These are phyloP conservation scores for Alectoris magna DNA, from an alignment of 2,797 vertebrate species.

Conservation along the genomic window DNA sequence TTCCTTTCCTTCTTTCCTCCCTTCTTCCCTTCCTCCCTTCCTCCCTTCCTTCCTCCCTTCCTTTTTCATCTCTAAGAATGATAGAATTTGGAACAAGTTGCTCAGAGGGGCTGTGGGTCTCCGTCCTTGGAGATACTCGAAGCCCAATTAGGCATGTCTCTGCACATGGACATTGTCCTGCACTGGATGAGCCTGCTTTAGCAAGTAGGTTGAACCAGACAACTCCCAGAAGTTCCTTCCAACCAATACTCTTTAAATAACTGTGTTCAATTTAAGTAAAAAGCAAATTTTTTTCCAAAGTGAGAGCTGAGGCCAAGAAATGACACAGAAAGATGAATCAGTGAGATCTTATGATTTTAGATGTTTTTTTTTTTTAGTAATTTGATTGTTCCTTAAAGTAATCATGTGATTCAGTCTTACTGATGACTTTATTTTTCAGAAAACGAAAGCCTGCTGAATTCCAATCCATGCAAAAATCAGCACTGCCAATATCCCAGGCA, in stretches of 20 bases:
- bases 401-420: neutral
- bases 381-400: conserved; percentile 21
- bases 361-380: neutral
- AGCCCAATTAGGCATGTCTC: neutral
- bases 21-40: too few relatives aligned
- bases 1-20: too few relatives aligned
- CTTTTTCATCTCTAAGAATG: neutral
- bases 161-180: neutral
- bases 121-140: neutral
- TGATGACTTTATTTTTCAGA: neutral
- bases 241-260: neutral
- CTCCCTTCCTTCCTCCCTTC: too few relatives aligned
- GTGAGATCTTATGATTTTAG: conserved; percentile 25
- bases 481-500: neutral
- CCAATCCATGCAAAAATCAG: neutral
- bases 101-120: neutral
- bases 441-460: neutral
- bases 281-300: neutral
- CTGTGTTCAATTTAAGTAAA: neutral
- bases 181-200: neutral
- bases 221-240: neutral
- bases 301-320: conserved; percentile 8
- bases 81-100: neutral
- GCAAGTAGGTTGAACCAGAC: neutral
- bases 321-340: conserved; percentile 54